Evolutionary conservation across 2,113 vertebrate genomes (phyloP).

Genomic region (Ptilorrhoa leucosticta): DNA sequence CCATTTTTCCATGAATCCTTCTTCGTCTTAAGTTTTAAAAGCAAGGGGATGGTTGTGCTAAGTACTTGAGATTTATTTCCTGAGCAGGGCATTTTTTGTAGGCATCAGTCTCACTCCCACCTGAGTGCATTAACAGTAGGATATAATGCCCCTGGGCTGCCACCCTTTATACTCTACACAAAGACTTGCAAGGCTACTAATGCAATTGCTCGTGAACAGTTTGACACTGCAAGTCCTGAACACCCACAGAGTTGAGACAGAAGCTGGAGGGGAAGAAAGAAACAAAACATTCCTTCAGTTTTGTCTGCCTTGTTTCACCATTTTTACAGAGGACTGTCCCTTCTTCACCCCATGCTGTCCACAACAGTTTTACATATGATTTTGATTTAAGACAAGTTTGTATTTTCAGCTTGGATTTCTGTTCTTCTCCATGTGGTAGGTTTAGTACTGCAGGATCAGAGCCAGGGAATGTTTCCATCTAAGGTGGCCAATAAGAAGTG

Average conservation of each 20-base stretch:
- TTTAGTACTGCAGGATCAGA: constrained; percentile 12
- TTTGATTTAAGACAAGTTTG: constrained; percentile 23
- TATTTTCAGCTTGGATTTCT: constrained; percentile 24
- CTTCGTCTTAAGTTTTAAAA: neutral
- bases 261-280: neutral
- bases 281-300: neutral
- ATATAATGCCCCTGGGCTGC: neutral
- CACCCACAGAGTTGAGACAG: neutral
- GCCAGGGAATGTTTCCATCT: constrained; percentile 31
- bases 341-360: neutral
- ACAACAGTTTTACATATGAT: constrained; percentile 9
- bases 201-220: neutral
- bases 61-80: neutral
- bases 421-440: constrained; percentile 25
- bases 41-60: neutral
- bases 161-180: neutral
- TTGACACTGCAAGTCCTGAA: neutral
- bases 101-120: neutral
- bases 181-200: neutral
- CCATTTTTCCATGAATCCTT: neutral
- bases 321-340: neutral
- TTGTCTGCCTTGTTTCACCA: neutral
- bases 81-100: neutral
- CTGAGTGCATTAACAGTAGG: neutral
- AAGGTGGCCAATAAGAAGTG: neutral